Evolutionary conservation across 2,797 vertebrate species (phyloP).

Genomic region (Podarcis lilfordi): DNA sequence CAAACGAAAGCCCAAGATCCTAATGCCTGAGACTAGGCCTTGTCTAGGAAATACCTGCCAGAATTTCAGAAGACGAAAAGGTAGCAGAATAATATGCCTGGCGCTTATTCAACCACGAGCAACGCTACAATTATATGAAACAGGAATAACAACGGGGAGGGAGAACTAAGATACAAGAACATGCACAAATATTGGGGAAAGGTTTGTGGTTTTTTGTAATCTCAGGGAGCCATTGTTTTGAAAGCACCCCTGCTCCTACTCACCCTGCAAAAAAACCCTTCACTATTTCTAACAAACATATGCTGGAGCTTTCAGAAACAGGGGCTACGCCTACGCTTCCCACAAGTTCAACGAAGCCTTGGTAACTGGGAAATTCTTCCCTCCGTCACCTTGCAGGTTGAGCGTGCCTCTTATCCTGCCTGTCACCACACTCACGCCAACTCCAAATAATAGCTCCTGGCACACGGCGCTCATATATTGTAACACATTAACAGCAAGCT

Average conservation of each 20-base stretch:
- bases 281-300: constrained; percentile 38
- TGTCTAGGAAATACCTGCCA: not conserved
- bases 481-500: constrained; percentile 70
- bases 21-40: not conserved
- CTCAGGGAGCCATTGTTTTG: constrained; percentile 41
- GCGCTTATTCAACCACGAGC: too few species aligned
- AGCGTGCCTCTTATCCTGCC: constrained; percentile 45
- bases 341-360: constrained; percentile 40
- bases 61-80: not conserved
- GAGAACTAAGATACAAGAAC: not conserved
- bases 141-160: not conserved
- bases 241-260: not conserved
- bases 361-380: constrained; percentile 63
- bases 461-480: constrained; percentile 54
- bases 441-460: constrained; percentile 61
- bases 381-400: constrained; percentile 48
- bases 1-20: not conserved
- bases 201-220: constrained; percentile 1
- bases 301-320: constrained; percentile 26
- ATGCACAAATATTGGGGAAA: not conserved
- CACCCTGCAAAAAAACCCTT: not conserved
- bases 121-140: not conserved
- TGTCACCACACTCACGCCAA: constrained; percentile 54
- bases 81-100: not conserved
- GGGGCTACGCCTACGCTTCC: not conserved